Percentiles rank a stretch among this genome's conserved stretches.
phyloP scores from a whole-genome alignment of 2,797 vertebrate genomes.

The Triplophysa bombifrons region DNA sequence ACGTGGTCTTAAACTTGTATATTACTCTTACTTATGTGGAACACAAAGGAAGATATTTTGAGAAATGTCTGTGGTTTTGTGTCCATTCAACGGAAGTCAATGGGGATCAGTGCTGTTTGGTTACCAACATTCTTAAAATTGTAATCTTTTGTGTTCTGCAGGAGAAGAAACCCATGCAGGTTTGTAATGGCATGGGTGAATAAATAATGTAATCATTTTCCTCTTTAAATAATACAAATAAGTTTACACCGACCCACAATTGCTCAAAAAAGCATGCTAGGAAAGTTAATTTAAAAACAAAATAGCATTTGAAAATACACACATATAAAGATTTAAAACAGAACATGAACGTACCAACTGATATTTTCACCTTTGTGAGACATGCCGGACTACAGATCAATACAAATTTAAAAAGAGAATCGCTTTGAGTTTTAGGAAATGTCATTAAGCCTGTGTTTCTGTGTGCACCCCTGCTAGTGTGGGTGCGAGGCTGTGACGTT shows the following conservation, averaged over 20 bases:
- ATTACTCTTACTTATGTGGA: no score
- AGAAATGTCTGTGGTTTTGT: no score
- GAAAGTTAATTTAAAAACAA: background rate
- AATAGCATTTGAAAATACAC: conserved; percentile 7
- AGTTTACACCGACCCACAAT: no score
- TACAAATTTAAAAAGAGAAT: conserved; percentile 69
- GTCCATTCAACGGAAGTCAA: no score
- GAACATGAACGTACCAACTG: background rate
- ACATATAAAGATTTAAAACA: conserved; percentile 6
- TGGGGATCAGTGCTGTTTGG: no score
- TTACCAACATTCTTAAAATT: no score
- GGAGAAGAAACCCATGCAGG: no score
- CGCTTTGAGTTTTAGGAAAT: conserved; percentile 68
- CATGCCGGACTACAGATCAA: conserved; percentile 70
- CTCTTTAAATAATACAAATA: no score
- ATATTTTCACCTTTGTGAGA: conserved; percentile 62
- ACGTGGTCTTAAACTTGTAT: no score
- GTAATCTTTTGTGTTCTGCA: background rate
- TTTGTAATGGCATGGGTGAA: no score
- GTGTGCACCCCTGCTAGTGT: conserved; percentile 25
- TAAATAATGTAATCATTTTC: no score
- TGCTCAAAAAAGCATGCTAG: background rate
- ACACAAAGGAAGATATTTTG: no score
- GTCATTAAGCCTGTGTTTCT: conserved; percentile 62
- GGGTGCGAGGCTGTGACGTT: conserved; percentile 63